Evolutionary conservation across 2,888 invertebrate species (phyloP), one percentile per base, ranked within the genome.

Genomic region (Phaedon cochleariae): DNA sequence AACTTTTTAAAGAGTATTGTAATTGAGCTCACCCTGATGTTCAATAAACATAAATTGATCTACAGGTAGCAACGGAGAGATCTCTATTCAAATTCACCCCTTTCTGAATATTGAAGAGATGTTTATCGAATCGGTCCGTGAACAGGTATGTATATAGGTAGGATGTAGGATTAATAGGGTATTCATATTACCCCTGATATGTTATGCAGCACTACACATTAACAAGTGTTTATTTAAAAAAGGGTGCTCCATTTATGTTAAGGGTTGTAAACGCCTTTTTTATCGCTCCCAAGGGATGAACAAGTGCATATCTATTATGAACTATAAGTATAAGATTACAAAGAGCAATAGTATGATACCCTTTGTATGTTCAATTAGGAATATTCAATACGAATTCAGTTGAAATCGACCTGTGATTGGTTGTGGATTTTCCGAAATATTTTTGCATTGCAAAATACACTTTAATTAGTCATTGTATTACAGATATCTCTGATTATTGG

Each of bases 31-130:
- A 41, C 41, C 41, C 15, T 41, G 41, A n/a, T n/a, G n/a, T n/a
- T n/a, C n/a, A n/a, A n/a, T n/a, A n/a, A n/a, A n/a, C n/a, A n/a
- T n/a, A n/a, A n/a, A n/a, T n/a, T n/a, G 54, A 58, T 22, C 62
- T 49, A 70, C 73, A 76, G 76, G 76, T 76, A 76, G 70, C 51
- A 60, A 41, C 45, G 58, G 59, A 61, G 58, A 52, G 65, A 68
- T 68, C 70, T 72, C 71, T 71, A 74, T 73, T 75, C 73, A 73
- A 75, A 75, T 75, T 74, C 76, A 74, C 74, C 76, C 76, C 73
- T 72, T 71, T 72, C 60, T 67, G 69, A 70, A 70, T 72, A 70
- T 72, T 69, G 70, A 68, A 62, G 68, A 46, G 60, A 68, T 71
- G 60, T 46, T 66, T 69, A 73, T 71, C 69, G 63, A 58, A 65